These are phyloP conservation scores for Sinosuthora webbiana DNA, from an alignment of 2,113 vertebrate genomes.

Conservation along the genomic window DNA sequence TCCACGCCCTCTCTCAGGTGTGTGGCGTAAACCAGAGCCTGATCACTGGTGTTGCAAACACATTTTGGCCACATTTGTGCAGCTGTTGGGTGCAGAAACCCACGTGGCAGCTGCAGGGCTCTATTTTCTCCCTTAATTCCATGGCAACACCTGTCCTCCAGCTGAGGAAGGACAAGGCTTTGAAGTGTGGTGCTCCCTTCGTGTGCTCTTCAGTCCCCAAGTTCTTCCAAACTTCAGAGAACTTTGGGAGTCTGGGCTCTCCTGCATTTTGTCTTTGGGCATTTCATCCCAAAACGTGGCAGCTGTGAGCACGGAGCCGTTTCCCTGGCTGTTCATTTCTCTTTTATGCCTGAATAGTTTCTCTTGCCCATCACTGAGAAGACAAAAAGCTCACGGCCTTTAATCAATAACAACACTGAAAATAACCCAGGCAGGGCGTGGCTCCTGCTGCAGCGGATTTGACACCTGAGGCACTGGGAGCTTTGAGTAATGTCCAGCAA, in stretches of 20 bases:
- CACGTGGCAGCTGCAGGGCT: background rate
- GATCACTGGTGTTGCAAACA: background rate
- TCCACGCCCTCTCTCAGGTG: background rate
- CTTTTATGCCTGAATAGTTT: background rate
- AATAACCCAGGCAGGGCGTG: background rate
- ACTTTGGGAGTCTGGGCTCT: background rate
- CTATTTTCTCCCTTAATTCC: background rate
- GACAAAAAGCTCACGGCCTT: fast-evolving
- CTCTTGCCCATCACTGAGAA: background rate
- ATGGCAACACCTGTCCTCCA: fast-evolving
- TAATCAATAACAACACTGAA: background rate
- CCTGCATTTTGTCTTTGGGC: background rate
- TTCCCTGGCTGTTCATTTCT: background rate
- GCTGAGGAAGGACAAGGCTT: background rate
- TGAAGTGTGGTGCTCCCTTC: background rate
- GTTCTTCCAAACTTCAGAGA: background rate
- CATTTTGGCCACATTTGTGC: background rate
- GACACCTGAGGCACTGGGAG: background rate
- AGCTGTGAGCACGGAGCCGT: fast-evolving
- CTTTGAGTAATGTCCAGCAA: background rate
- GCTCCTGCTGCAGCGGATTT: background rate
- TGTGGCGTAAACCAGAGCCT: background rate
- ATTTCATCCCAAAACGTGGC: background rate
- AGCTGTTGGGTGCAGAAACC: background rate
- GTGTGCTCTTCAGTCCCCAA: background rate